Evolutionary conservation across 2,113 vertebrate species (phyloP).

Genomic region (Malurus alboscapulatus): DNA sequence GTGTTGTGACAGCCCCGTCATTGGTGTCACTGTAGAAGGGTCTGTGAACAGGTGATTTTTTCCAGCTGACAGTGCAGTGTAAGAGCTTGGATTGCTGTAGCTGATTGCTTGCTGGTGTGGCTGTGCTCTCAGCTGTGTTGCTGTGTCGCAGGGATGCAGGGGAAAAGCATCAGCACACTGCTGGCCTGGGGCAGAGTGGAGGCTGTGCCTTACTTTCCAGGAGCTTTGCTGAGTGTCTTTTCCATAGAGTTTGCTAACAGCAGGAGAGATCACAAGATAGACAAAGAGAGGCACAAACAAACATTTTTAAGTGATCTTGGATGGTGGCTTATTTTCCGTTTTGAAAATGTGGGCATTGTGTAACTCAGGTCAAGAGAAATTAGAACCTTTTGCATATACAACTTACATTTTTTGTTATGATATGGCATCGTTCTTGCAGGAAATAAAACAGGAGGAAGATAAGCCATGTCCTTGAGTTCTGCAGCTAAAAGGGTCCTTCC

Average conservation of each 20-base stretch:
- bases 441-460: neutral
- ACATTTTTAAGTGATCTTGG: neutral
- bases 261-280: neutral
- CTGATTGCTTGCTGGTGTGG: neutral
- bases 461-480: neutral
- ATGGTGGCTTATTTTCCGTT: neutral
- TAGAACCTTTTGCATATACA: neutral
- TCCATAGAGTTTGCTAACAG: neutral
- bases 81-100: neutral
- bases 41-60: neutral
- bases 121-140: neutral
- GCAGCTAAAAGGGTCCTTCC: neutral
- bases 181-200: neutral
- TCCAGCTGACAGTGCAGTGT: neutral
- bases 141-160: neutral
- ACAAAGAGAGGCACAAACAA: neutral
- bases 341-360: accelerated
- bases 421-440: neutral
- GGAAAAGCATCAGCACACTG: neutral
- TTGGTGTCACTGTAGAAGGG: neutral
- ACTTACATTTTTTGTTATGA: neutral
- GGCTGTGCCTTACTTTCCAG: neutral
- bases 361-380: neutral
- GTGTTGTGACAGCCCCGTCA: neutral
- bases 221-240: neutral